Evolutionary conservation across 2,888 invertebrate genomes (phyloP), one percentile per base, ranked within the genome.

Genomic region (Teinopalpus imperialis): DNA sequence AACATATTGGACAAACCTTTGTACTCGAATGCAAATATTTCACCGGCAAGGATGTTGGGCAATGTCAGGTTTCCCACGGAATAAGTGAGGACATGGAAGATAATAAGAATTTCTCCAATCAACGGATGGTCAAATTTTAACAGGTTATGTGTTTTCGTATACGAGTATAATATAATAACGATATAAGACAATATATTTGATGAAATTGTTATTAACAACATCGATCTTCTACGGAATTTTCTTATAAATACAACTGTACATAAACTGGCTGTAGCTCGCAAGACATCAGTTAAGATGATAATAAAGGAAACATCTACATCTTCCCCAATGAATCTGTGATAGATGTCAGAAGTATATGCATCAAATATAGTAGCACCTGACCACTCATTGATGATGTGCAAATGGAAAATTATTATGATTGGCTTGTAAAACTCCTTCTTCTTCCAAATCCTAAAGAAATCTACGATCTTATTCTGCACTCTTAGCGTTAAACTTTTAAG

Each of bases 31-130:
- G 93, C 89, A 51, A 92, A 93, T 0, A 94, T 81, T 66, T 94
- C 94, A 0, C 93, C 93, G 32, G 92, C 90, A 74, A 94, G 90
- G 4, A 92, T 90, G 81, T 92, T 93, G 0, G 93, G 93, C 39
- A 94, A 54, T 0, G 93, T 92, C 7, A 91, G 70, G 59, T 91
- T 75, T 0, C 93, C 92, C 1, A 90, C 71, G 3, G 89, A 81
- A 1, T 91, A 78, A 7, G 90, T 87, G 6, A 87, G 78, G 21
- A 90, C 89, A 53, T 91, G 91, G 0, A 79, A 52, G 57, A 92
- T 67, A 30, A 91, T 62, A 58, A 89, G 61, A 51, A 89, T 48
- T 51, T 89, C 67, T 1, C 89, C 79, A 3, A 87, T 59, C 78
- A 81, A 85, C 0, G 78, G 58, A 4, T 69, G 66, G 8, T 76